These are phyloP conservation scores for Percopsis omiscomaycus DNA, from an alignment of 2,797 vertebrate genomes.

Conservation along the genomic window DNA sequence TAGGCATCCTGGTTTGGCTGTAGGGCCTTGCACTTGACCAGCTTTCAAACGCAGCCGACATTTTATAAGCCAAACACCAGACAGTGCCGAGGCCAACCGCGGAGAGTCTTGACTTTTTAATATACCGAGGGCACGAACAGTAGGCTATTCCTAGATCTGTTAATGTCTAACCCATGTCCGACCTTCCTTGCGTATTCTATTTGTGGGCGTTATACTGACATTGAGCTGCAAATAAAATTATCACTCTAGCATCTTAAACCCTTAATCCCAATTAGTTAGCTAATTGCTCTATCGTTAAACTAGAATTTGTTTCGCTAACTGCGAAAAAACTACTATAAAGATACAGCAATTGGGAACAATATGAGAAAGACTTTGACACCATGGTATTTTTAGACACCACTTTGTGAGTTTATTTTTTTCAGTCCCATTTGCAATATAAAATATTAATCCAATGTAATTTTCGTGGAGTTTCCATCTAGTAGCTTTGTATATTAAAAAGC, in stretches of 20 bases:
- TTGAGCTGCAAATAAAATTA: constrained; percentile 61
- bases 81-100: constrained; percentile 10
- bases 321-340: constrained; percentile 22
- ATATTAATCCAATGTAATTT: too few relatives aligned
- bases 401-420: background rate
- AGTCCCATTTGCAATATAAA: background rate
- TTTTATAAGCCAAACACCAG: constrained; percentile 45
- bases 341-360: constrained; percentile 9
- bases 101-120: constrained; percentile 50
- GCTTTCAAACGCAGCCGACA: constrained; percentile 32
- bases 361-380: too few relatives aligned
- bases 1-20: constrained; percentile 32
- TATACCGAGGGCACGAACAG: constrained; percentile 67
- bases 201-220: constrained; percentile 28
- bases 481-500: constrained; percentile 6
- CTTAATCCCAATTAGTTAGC: constrained; percentile 35
- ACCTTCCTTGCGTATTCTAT: constrained; percentile 60
- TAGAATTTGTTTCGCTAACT: too few relatives aligned
- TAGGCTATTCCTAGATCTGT: constrained; percentile 73
- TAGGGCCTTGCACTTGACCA: constrained; percentile 6
- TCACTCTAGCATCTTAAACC: constrained; percentile 52
- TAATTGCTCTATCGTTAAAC: background rate
- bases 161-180: constrained; percentile 56
- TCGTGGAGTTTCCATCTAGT: background rate
- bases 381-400: background rate